These are phyloP conservation scores for Apogon hyalosoma DNA, from an alignment of 2,797 vertebrate species.

Conservation along the genomic window DNA sequence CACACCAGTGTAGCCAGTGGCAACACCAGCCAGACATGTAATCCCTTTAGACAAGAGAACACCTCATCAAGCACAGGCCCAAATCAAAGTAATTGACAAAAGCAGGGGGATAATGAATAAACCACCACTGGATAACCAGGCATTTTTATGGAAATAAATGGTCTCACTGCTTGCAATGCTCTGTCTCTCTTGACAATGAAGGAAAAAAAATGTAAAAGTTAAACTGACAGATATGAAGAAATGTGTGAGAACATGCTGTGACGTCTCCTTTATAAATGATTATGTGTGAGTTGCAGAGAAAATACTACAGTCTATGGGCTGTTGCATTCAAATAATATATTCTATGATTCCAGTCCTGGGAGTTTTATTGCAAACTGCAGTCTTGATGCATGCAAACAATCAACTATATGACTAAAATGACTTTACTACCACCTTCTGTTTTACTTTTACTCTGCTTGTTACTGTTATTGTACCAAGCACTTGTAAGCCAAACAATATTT, in stretches of 20 bases:
- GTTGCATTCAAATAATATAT: background rate
- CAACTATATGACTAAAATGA: constrained; percentile 17
- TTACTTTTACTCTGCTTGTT: constrained; percentile 48
- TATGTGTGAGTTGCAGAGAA: background rate
- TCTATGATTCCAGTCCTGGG: background rate
- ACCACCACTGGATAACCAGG: constrained; percentile 40
- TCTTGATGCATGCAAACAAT: constrained; percentile 25
- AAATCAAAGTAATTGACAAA: constrained; percentile 89
- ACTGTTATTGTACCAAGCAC: constrained; percentile 36
- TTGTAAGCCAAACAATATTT: constrained; percentile 62
- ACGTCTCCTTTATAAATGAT: background rate
- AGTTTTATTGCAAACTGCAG: background rate
- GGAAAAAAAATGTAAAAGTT: constrained; percentile 2
- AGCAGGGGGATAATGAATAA: constrained; percentile 72
- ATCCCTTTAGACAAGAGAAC: constrained; percentile 83
- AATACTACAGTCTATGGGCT: background rate
- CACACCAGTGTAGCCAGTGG: constrained; percentile 79
- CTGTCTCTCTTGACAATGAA: constrained; percentile 7
- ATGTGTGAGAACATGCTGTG: background rate
- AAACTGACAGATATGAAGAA: background rate
- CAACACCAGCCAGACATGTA: constrained; percentile 83
- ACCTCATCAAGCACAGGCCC: constrained; percentile 82
- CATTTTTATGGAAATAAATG: constrained; percentile 35
- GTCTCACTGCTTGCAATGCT: constrained; percentile 1
- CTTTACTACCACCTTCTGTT: constrained; percentile 26